Evolutionary conservation across 2,113 vertebrate genomes (phyloP), one percentile per base, ranked within the genome.

Genomic region (Phocoena phocoena): DNA sequence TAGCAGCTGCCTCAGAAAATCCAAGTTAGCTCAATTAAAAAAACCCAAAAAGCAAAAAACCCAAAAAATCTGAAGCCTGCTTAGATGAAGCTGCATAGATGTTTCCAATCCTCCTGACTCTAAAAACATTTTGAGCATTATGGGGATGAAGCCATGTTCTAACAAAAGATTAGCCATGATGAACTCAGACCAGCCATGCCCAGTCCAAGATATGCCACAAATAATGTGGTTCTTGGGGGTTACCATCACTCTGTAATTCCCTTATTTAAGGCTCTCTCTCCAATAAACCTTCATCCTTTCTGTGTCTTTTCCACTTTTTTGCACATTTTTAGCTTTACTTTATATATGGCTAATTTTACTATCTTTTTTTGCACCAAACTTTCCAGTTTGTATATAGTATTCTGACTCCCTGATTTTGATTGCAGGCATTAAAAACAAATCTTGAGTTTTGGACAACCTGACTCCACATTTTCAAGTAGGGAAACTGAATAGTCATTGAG

Each of bases 391-490:
- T 67, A 10, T 88, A 20, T 36, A 7, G 1, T 53, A 18, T 26
- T 95, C 15, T 41, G 18, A 36, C 0, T 55, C n/a, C 9, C 38
- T 47, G 63, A 62, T 44, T 81, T 86, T 55, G 9, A 87, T 33
- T 86, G 3, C 21, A 36, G 4, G 23, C 13, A 14, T 89, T 65
- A 65, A 62, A 82, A 76, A 53, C 13, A 68, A 76, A 67, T 73
- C 11, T 60, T 36, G 5, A 85, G 47, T 17, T 44, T 79, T 80
- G n/a, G 38, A 68, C 20, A 76, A 18, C 4, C 2, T 21, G 5
- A 85, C 18, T 76, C 60, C 25, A 44, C 28, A 47, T 92, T 88
- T 92, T 92, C 44, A 94, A 82, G 50, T 41, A n/a, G 25, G 6
- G 17, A 89, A 85, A 81, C 38, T 58, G 12, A 96, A 38, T 0